Base-by-base conservation (phyloP, 2,113 vertebrate genomes). In the Eptesicus fuscus region DNA sequence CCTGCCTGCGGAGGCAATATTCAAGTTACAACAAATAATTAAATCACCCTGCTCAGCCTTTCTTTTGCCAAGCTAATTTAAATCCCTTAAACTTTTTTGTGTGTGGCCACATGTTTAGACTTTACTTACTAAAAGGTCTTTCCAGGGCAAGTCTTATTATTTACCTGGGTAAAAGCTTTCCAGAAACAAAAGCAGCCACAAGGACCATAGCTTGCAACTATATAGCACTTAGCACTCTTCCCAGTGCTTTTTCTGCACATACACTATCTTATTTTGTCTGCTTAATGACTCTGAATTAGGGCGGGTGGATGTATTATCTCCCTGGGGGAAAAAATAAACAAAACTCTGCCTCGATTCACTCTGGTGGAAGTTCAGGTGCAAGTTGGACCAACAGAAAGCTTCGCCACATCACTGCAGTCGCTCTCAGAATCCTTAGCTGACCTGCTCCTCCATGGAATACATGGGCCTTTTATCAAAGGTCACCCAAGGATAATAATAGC, bases 211-310 rank as follows among this genome's bases (percentile, higher is more conserved):
- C 61, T 83, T 76, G 61, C 25, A 77, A 90, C 73, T 91, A 90
- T 51, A 49, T 40, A 44, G 76, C 76, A 87, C 59, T 93, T 93
- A 90, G 78, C n/a, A 69, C 80, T 91, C 40, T 10, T 7, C 42
- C 44, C 40, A 37, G 73, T 77, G 79, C n/a, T 73, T 90, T 77
- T 88, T 94, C 47, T 87, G 40, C 42, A 78, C 77, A 82, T 73
- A 83, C 63, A 90, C 94, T 71, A 90, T 95, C 91, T 91, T 65
- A 90, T 77, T 96, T 78, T 95, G 79, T 59, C 71, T 7, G 14
- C 86, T 91, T 95, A 96, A 96, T 67, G 87, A 93, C 80, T 96
- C 78, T 78, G 53, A 93, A 84, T 93, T 87, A 92, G 63, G 71
- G 65, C 90, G 32, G 40, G 25, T 70, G 37, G 69, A 83, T 88